These are phyloP conservation scores for Cheilosia pagana DNA, from an alignment of 2,888 invertebrate species.

Conservation along the genomic window DNA sequence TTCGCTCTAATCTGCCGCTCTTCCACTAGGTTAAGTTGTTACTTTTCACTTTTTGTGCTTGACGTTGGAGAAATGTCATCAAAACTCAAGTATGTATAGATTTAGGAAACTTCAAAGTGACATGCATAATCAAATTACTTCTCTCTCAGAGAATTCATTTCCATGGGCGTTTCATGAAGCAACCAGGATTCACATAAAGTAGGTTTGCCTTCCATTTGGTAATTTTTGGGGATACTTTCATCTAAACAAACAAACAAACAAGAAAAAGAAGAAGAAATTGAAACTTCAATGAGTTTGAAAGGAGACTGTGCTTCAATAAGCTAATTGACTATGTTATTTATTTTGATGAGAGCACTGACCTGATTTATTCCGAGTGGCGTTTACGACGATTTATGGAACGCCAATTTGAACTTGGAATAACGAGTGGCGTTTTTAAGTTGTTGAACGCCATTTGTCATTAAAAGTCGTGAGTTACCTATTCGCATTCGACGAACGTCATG, in stretches of 20 bases:
- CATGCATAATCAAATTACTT: constrained; percentile 24
- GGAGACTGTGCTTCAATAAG: constrained; percentile 29
- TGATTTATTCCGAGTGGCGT: not conserved
- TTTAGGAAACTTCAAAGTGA: constrained; percentile 6
- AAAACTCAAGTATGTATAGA: no score
- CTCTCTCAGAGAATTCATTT: not conserved
- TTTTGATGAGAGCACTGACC: constrained; percentile 36
- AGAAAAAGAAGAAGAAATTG: constrained; percentile 60
- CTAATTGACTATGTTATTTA: constrained; percentile 48
- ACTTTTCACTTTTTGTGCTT: no score
- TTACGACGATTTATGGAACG: no score
- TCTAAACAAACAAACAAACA: not conserved
- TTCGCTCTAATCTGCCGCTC: no score
- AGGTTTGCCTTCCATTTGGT: not conserved
- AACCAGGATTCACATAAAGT: not conserved
- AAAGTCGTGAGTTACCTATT: no score
- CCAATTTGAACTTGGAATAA: no score
- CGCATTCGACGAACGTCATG: no score
- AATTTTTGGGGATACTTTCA: not conserved
- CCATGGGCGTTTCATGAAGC: not conserved
- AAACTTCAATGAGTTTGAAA: constrained; percentile 30
- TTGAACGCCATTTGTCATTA: no score
- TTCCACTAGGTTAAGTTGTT: no score
- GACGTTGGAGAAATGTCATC: no score
- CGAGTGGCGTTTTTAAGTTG: no score